A percentile compares a stretch with the other conserved stretches of the same genome.
phyloP scores from a whole-genome alignment of 2,888 invertebrate genomes.

The Rutpela maculata region DNA sequence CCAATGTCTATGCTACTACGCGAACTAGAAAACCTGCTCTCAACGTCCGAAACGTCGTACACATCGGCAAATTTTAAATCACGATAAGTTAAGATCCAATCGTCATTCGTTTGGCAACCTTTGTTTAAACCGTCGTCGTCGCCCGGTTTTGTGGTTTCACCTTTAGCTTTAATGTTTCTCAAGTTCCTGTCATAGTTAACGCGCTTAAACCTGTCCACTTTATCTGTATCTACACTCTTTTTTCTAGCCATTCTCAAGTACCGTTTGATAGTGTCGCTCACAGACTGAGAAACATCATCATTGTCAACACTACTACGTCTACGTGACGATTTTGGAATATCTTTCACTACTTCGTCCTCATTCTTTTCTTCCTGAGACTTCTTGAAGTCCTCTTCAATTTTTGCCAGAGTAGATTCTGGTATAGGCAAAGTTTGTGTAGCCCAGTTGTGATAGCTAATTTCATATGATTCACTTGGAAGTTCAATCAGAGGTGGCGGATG shows the following conservation, averaged over 20 bases:
- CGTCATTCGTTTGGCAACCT: slow-evolving; percentile 86
- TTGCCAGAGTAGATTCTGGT: slow-evolving; percentile 75
- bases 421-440: slow-evolving; percentile 81
- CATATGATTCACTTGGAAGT: slow-evolving; percentile 78
- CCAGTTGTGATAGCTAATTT: slow-evolving; percentile 71
- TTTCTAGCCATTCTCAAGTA: slow-evolving; percentile 92
- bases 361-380: slow-evolving; percentile 72
- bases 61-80: slow-evolving; percentile 74
- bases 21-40: slow-evolving; percentile 75
- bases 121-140: slow-evolving; percentile 87
- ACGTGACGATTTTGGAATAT: slow-evolving; percentile 69
- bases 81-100: slow-evolving; percentile 81
- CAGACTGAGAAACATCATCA: slow-evolving; percentile 90
- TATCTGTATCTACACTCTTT: slow-evolving; percentile 88
- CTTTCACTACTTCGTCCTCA: slow-evolving; percentile 66
- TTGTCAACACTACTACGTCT: slow-evolving; percentile 88
- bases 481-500: slow-evolving; percentile 82
- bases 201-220: slow-evolving; percentile 88
- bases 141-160: slow-evolving; percentile 84
- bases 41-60: slow-evolving; percentile 69
- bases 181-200: slow-evolving; percentile 92
- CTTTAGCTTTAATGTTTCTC: slow-evolving; percentile 87
- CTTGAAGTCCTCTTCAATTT: slow-evolving; percentile 74
- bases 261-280: slow-evolving; percentile 90
- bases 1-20: slow-evolving; percentile 76